Evolutionary conservation across 1,140 invertebrate genomes (phyloP).

Genomic region (Ostrea edulis): DNA sequence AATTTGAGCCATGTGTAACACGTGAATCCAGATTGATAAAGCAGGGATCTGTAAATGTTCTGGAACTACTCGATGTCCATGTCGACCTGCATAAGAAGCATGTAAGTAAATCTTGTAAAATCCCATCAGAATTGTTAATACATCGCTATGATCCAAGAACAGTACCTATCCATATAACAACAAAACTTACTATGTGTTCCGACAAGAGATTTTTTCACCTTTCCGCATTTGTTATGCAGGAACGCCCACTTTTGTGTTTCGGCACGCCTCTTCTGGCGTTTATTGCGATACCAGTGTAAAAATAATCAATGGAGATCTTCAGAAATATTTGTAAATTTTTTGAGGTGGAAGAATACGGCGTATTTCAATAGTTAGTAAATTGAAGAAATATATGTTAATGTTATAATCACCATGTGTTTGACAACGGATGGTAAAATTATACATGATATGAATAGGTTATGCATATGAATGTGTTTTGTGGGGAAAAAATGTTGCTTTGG

Average conservation of each 20-base stretch:
- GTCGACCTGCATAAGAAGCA: not conserved
- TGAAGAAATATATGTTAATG: constrained; percentile 22
- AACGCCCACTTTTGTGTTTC: constrained; percentile 28
- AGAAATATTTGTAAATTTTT: constrained; percentile 30
- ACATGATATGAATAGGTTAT: not conserved
- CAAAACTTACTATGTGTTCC: constrained; percentile 31
- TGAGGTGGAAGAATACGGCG: not conserved
- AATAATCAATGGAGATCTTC: constrained; percentile 33
- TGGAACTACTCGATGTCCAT: not conserved
- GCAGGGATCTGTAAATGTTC: not conserved
- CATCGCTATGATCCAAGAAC: constrained; percentile 19
- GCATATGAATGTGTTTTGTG: constrained; percentile 18
- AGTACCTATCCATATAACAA: constrained; percentile 21
- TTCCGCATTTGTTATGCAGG: constrained; percentile 28
- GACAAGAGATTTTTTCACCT: constrained; percentile 37
- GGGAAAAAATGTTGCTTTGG: not conserved
- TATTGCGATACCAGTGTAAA: constrained; percentile 20
- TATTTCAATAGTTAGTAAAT: constrained; percentile 1
- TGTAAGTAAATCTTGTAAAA: constrained; percentile 1
- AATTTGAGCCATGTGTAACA: not conserved
- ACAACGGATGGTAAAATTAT: not conserved
- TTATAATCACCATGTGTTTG: constrained; percentile 4
- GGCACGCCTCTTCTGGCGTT: constrained; percentile 16
- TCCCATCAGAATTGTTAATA: constrained; percentile 17
- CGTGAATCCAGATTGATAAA: not conserved